phyloP scores from a whole-genome alignment of 1,140 invertebrate species.

The Macrocentrus cingulum region DNA sequence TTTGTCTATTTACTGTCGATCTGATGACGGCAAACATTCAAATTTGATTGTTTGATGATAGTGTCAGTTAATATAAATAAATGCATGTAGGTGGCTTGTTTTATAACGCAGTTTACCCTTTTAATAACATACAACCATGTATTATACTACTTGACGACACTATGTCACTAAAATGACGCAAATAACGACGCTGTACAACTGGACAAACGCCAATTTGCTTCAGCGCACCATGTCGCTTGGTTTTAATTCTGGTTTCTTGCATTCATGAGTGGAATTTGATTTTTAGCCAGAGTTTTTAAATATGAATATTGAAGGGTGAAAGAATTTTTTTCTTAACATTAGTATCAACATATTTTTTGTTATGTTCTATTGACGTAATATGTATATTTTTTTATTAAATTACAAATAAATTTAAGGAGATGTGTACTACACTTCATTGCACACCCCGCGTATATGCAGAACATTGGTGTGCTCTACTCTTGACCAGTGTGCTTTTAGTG shows the following conservation, averaged over 20 bases:
- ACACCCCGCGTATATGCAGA: too few relatives aligned
- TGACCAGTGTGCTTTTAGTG: too few relatives aligned
- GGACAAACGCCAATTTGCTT: slow-evolving; percentile 4
- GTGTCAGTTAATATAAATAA: background rate
- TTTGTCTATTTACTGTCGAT: too few relatives aligned
- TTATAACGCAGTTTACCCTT: background rate
- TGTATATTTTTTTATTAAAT: too few relatives aligned
- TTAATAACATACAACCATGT: background rate
- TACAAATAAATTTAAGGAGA: too few relatives aligned
- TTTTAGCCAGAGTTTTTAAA: slow-evolving; percentile 6
- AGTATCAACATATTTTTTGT: too few relatives aligned
- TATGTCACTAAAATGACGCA: slow-evolving; percentile 15
- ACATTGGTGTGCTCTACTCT: too few relatives aligned
- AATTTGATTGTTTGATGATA: too few relatives aligned
- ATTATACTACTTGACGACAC: background rate
- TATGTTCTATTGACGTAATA: too few relatives aligned
- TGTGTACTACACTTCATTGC: too few relatives aligned
- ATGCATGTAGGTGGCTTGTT: background rate
- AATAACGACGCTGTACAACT: slow-evolving; percentile 7
- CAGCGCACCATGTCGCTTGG: background rate
- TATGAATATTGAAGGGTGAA: background rate
- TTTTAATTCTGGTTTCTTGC: background rate
- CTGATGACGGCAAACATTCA: too few relatives aligned
- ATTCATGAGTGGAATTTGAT: background rate
- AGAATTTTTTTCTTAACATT: background rate